Percentiles rank a stretch among this genome's conserved stretches.
These are phyloP conservation scores for Coregonus sp. DNA, from an alignment of 2,797 vertebrate genomes.

Conservation along the genomic window DNA sequence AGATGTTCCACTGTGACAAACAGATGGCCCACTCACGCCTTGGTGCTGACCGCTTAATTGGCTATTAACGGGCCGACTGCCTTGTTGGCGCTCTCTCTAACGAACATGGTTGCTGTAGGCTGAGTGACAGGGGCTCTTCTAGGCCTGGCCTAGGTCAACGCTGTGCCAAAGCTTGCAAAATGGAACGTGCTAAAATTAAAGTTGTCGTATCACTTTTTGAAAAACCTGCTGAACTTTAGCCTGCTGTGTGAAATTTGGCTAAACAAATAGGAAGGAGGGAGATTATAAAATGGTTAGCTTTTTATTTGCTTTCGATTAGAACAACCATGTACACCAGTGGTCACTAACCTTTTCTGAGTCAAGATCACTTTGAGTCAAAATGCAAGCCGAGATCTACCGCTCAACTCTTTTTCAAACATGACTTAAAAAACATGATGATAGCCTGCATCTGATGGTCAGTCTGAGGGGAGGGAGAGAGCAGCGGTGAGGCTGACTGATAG, in stretches of 20 bases:
- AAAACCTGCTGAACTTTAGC: background rate
- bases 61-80: constrained; percentile 76
- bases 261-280: background rate
- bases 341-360: no score
- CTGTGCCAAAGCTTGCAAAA: background rate
- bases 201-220: background rate
- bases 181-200: background rate
- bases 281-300: background rate
- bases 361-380: no score
- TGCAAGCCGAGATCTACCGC: no score
- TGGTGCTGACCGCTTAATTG: constrained; percentile 81
- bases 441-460: no score
- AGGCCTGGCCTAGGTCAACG: background rate
- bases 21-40: constrained; percentile 81
- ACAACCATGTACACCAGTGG: no score
- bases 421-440: no score
- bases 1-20: constrained; percentile 82
- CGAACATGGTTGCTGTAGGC: constrained; percentile 46
- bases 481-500: no score
- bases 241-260: background rate
- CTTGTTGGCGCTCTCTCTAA: constrained; percentile 61
- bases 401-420: no score
- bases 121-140: constrained; percentile 16
- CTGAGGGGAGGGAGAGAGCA: no score
- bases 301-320: no score